Evolutionary conservation across 92 coral and sea anemone species (phyloP).

Genomic region (Paramuricea clavata): DNA sequence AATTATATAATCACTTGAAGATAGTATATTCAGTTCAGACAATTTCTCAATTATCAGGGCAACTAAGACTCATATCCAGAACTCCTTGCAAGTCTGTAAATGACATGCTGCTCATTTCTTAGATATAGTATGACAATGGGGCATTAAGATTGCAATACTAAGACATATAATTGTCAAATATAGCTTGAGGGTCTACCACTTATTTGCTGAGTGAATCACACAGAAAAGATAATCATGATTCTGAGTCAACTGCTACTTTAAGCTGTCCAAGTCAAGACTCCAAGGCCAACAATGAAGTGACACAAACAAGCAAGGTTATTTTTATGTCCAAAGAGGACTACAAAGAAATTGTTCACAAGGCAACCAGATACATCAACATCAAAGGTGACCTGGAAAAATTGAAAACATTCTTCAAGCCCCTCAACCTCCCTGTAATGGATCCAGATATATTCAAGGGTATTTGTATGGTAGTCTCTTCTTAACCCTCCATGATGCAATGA

Average conservation of each 20-base stretch:
- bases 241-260: not conserved
- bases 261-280: not conserved
- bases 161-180: not conserved
- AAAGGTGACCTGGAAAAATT: constrained; percentile 26
- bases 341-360: not conserved
- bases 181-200: constrained; percentile 5
- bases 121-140: not conserved
- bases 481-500: not conserved
- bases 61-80: too few species aligned
- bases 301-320: not conserved
- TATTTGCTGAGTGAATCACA: not conserved
- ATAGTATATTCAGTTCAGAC: too few species aligned
- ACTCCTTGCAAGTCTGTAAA: not conserved
- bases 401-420: constrained; percentile 4
- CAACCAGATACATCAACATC: not conserved
- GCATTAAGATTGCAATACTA: not conserved
- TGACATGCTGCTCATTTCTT: not conserved
- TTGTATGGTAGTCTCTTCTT: constrained; percentile 10
- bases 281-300: not conserved
- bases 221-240: not conserved
- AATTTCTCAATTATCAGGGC: too few species aligned
- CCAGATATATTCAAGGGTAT: not conserved
- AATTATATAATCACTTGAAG: too few species aligned
- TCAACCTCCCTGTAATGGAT: constrained; percentile 31
- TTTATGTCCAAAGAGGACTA: constrained; percentile 13